These are phyloP conservation scores for Bombycilla garrulus DNA, from an alignment of 2,113 vertebrate species.

Conservation along the genomic window DNA sequence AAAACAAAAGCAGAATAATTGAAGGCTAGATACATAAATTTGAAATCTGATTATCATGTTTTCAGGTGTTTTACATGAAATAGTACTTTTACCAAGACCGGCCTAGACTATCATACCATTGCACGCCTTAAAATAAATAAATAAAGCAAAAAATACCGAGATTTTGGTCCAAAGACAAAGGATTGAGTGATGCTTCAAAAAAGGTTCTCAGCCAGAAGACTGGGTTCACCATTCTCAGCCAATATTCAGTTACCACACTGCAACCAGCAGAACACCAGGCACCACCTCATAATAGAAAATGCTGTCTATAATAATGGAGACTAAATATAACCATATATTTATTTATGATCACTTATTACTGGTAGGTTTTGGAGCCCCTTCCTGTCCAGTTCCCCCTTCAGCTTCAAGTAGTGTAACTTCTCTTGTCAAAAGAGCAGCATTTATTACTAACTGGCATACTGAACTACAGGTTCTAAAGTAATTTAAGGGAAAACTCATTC, in stretches of 20 bases:
- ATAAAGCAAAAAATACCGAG: fast-evolving
- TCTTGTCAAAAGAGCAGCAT: neutral
- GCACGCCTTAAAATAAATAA: neutral
- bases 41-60: neutral
- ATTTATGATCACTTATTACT: neutral
- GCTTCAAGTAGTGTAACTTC: neutral
- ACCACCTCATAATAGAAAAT: neutral
- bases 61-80: neutral
- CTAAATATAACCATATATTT: neutral
- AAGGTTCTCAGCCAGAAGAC: neutral
- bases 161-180: neutral
- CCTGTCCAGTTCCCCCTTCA: neutral
- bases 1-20: neutral
- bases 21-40: neutral
- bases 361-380: neutral
- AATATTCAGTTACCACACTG: neutral
- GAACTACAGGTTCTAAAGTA: neutral
- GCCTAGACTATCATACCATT: neutral
- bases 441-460: neutral
- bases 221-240: neutral
- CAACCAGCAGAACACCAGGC: neutral
- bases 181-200: neutral
- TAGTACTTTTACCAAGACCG: neutral
- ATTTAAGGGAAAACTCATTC: neutral
- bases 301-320: neutral